Evolutionary conservation across 2,888 invertebrate genomes (phyloP).

Genomic region (Leistus spinibarbis): DNA sequence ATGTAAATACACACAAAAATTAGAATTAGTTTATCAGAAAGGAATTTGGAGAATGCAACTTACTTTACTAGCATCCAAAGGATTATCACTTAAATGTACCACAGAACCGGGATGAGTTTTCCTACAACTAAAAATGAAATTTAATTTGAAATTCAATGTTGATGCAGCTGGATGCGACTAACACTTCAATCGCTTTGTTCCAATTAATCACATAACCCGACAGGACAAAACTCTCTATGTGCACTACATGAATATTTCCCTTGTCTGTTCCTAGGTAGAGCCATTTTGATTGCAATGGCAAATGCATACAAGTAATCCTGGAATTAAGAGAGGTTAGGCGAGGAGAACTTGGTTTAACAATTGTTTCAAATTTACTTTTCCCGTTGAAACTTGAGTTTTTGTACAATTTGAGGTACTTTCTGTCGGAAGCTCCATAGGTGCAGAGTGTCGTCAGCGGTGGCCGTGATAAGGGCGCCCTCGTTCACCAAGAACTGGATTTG

Average conservation of each 20-base stretch:
- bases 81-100: constrained; percentile 96
- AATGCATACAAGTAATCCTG: constrained; percentile 93
- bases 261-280: constrained; percentile 97
- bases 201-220: constrained; percentile 99
- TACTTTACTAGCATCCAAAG: constrained; percentile 95
- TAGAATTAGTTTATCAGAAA: background rate
- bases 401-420: constrained; percentile 92
- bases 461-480: constrained; percentile 95
- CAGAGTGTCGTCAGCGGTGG: constrained; percentile 93
- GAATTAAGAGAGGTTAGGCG: constrained; percentile 38
- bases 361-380: constrained; percentile 73
- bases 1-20: background rate
- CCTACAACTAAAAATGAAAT: constrained; percentile 69
- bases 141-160: background rate
- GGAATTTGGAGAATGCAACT: constrained; percentile 45
- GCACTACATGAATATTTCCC: constrained; percentile 97
- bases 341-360: background rate
- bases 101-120: constrained; percentile 97
- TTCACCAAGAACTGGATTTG: constrained; percentile 95
- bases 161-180: constrained; percentile 60
- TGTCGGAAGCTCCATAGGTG: constrained; percentile 98
- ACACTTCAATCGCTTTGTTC: constrained; percentile 99
- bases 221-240: constrained; percentile 93
- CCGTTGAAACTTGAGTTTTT: constrained; percentile 95
- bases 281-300: constrained; percentile 98